Evolutionary conservation across 2,113 vertebrate species (phyloP).

Genomic region (Polypterus bichir): DNA sequence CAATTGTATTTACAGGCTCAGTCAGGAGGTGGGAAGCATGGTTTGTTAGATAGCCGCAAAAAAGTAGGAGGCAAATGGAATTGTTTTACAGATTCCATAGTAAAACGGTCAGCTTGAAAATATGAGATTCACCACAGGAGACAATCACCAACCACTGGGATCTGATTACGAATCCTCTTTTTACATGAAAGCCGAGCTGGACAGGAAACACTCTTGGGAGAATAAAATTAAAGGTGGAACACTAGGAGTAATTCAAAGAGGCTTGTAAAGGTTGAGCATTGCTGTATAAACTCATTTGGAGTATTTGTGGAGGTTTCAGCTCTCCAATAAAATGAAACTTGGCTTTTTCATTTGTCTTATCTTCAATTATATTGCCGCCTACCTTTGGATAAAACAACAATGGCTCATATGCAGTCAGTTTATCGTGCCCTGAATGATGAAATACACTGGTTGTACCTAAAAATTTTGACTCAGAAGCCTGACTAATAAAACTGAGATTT

Average conservation of each 20-base stretch:
- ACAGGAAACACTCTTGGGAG: slow-evolving; percentile 37
- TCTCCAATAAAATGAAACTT: no score
- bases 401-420: no score
- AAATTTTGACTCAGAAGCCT: no score
- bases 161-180: slow-evolving; percentile 36
- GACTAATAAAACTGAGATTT: no score
- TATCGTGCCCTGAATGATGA: no score
- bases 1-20: slow-evolving; percentile 39
- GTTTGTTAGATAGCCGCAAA: no score
- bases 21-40: neutral
- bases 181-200: slow-evolving; percentile 32
- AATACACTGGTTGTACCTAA: no score
- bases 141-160: slow-evolving; percentile 34
- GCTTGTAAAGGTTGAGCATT: slow-evolving; percentile 9
- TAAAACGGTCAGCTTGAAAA: slow-evolving; percentile 57
- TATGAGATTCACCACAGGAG: slow-evolving; percentile 39
- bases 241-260: neutral
- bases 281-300: neutral
- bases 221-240: slow-evolving; percentile 14
- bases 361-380: no score
- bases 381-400: no score
- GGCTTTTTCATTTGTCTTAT: no score
- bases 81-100: slow-evolving; percentile 46
- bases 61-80: slow-evolving; percentile 17
- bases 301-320: no score